Conservation (phyloP, 23 tunicate species). For the Styela clava region DNA sequence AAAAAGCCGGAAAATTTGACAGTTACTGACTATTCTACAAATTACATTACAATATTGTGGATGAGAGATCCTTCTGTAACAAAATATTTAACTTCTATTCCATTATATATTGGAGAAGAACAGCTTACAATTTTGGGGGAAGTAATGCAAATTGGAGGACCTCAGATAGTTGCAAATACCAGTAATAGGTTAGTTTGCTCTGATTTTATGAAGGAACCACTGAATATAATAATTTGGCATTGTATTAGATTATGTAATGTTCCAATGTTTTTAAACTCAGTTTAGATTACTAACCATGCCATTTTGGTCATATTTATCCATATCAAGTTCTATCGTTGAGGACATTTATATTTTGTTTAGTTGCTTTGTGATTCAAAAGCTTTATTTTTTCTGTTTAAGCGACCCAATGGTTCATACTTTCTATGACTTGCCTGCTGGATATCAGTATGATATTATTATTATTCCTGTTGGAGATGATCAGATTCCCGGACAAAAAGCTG, state of each 20-base stretch:
- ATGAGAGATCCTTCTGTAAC: constrained; percentile 27
- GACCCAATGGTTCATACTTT: neutral
- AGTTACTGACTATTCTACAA: neutral
- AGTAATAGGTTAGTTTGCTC: neutral
- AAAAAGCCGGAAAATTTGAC: constrained; percentile 1
- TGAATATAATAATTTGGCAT: too few relatives aligned
- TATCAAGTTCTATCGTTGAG: too few relatives aligned
- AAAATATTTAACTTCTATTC: neutral
- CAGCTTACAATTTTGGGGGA: neutral
- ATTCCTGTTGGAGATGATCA: neutral
- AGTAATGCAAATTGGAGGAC: neutral
- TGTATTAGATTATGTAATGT: too few relatives aligned
- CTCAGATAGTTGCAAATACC: neutral
- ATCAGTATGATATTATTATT: neutral
- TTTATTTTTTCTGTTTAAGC: neutral
- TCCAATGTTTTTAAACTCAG: too few relatives aligned
- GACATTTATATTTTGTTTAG: too few relatives aligned
- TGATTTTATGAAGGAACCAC: too few relatives aligned
- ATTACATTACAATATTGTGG: constrained; percentile 4
- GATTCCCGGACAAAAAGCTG: neutral
- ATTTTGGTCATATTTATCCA: too few relatives aligned
- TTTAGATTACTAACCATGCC: too few relatives aligned
- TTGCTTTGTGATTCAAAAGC: too few relatives aligned
- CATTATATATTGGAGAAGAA: neutral
- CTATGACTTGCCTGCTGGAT: neutral